Percentiles rank a stretch among this genome's conserved stretches.
These are phyloP conservation scores for Leucoma salicis DNA, from an alignment of 2,888 invertebrate species.

Conservation along the genomic window DNA sequence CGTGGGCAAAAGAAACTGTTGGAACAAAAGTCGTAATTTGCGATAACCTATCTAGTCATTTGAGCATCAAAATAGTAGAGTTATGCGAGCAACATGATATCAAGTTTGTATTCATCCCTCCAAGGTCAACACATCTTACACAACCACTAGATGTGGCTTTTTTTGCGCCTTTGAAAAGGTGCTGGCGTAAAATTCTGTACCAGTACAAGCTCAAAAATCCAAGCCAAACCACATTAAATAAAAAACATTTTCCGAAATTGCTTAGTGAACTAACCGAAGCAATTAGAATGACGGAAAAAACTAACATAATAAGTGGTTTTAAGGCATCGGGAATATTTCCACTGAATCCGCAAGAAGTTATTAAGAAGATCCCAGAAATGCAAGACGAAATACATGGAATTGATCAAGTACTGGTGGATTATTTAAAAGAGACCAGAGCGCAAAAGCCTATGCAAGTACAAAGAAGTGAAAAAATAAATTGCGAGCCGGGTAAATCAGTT, in stretches of 20 bases:
- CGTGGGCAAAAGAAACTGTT: neutral
- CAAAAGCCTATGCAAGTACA: too few species aligned
- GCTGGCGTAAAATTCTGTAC: conserved; percentile 5
- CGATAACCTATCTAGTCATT: conserved; percentile 4
- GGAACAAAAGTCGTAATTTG: conserved; percentile 1
- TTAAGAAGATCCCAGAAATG: too few species aligned
- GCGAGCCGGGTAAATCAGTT: too few species aligned
- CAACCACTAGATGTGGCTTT: conserved; percentile 6
- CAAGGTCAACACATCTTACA: conserved; percentile 4
- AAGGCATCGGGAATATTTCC: too few species aligned
- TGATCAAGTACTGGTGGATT: too few species aligned
- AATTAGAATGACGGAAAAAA: too few species aligned
- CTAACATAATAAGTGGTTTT: too few species aligned
- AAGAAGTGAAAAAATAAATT: too few species aligned
- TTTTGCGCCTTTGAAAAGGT: conserved; percentile 1
- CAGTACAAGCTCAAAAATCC: conserved; percentile 1
- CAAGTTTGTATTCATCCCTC: neutral
- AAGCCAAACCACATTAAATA: neutral
- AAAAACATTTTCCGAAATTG: conserved; percentile 5
- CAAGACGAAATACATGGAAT: too few species aligned
- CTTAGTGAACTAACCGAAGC: too few species aligned
- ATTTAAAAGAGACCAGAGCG: too few species aligned
- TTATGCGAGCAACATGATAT: conserved; percentile 4
- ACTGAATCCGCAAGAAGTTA: too few species aligned
- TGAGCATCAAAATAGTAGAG: conserved; percentile 1